A percentile compares a stretch with the other conserved stretches of the same genome.
Evolutionary conservation across 2,888 invertebrate species (phyloP).

Genomic region (Rhabditoides inermis): DNA sequence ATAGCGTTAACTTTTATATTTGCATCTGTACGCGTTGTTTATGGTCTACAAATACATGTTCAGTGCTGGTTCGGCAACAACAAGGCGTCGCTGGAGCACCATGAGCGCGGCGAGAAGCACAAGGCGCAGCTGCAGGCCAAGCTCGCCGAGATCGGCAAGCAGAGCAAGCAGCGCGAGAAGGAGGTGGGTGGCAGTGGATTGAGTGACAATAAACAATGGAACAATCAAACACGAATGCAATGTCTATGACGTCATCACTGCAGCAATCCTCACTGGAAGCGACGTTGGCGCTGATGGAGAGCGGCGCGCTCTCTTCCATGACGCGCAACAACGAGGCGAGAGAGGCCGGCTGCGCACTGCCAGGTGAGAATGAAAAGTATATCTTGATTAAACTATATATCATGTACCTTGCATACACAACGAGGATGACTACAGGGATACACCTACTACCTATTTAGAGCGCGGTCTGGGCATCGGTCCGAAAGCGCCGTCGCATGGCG

Average conservation of each 20-base stretch:
- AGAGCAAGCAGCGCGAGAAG: constrained; percentile 17
- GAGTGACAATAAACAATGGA: constrained; percentile 9
- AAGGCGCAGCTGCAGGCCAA: constrained; percentile 31
- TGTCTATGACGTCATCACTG: constrained; percentile 8
- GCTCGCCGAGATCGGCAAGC: constrained; percentile 25
- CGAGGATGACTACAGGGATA: too few relatives aligned
- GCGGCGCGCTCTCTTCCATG: constrained; percentile 38
- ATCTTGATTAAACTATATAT: too few relatives aligned
- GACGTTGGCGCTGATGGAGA: constrained; percentile 42
- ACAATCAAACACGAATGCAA: constrained; percentile 14
- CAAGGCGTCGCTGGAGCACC: constrained; percentile 62
- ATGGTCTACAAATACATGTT: constrained; percentile 2
- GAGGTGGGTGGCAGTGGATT: constrained; percentile 11
- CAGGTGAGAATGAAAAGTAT: constrained; percentile 7
- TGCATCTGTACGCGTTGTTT: not conserved
- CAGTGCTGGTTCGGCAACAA: constrained; percentile 91
- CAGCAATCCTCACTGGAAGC: constrained; percentile 28
- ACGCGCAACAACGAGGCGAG: constrained; percentile 13
- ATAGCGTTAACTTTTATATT: not conserved
- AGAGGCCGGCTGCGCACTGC: constrained; percentile 18
- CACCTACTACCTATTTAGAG: not conserved
- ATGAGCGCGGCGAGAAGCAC: constrained; percentile 46
- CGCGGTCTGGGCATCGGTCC: constrained; percentile 8
- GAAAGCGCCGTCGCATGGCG: too few relatives aligned
- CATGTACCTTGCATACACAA: too few relatives aligned